Evolutionary conservation across 2,888 invertebrate species (phyloP).

Genomic region (Hoplodrina ambigua): DNA sequence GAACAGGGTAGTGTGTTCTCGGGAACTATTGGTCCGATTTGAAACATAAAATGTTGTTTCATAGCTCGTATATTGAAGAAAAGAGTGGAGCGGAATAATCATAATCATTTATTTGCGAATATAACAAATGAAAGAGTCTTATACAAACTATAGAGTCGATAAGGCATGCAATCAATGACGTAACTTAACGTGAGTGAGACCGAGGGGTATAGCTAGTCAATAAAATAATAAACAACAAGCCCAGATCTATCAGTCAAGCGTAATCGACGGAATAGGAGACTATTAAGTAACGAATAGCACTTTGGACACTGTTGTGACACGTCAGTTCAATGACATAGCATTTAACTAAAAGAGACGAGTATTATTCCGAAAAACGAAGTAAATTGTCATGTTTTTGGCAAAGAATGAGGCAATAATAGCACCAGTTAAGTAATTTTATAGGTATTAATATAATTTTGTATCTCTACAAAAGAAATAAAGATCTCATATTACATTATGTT

Average conservation of each 20-base stretch:
- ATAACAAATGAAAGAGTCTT: too few relatives aligned
- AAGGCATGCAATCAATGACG: too few relatives aligned
- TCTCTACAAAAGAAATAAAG: background rate
- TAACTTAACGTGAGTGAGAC: too few relatives aligned
- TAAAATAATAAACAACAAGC: conserved; percentile 4
- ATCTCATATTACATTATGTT: too few relatives aligned
- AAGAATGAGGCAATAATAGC: background rate
- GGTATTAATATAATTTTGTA: background rate
- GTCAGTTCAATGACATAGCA: conserved; percentile 37
- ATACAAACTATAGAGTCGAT: too few relatives aligned
- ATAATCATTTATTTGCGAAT: too few relatives aligned
- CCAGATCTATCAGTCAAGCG: conserved; percentile 14
- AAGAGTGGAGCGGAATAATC: too few relatives aligned
- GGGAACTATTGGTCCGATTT: too few relatives aligned
- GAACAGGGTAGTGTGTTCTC: too few relatives aligned
- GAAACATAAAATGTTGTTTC: too few relatives aligned
- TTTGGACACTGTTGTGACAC: conserved; percentile 6
- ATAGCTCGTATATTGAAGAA: too few relatives aligned
- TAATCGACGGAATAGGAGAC: conserved; percentile 18
- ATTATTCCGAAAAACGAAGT: background rate
- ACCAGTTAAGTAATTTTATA: background rate
- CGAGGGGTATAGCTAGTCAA: background rate
- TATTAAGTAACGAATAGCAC: conserved; percentile 22
- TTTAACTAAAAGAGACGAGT: background rate
- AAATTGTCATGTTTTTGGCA: background rate